Base-by-base conservation (phyloP, 2,113 vertebrate species). In the Spheniscus mendiculus region DNA sequence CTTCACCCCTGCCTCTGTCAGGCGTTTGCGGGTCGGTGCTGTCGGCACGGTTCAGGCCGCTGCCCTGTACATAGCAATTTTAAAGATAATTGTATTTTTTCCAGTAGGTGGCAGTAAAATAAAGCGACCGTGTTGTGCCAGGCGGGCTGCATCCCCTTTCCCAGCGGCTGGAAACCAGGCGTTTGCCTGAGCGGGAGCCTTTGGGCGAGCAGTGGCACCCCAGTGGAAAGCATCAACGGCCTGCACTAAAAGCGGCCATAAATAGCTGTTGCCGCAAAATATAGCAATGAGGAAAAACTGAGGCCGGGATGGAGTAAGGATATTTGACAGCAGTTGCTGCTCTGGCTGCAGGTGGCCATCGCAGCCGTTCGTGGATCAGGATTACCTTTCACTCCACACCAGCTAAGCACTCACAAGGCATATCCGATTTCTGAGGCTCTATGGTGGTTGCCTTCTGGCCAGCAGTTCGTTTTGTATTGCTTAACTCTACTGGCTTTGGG, bases 91-190 rank as follows among this genome's bases (percentile, higher is more conserved):
- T 12, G 34, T 3, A 0, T 0, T 67, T 84, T 62, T 62, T 10
- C 93, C 96, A 12, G 89, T 73, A 91, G 95, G 50, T 96, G 96
- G 90, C 95, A 78, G 90, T 53, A 52, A 52, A 83, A 87, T 34
- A 63, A 90, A 90, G 82, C 44, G 36, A 3, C 70, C 34, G n/a
- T 3, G 26, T 3, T 8, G 12, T 23, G 10, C 22, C 17, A 16
- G 40, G 83, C 18, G 27, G 70, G 70, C 83, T 6, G 65, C n/a
- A 18, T 10, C 16, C 10, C 5, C 34, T 10, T 19, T 11, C 2
- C 45, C 25, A 3, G 26, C 13, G 10, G 16, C 30, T 20, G 65
- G 72, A 6, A 40, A 11, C 1, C 18, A 3, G 2, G 49, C 12
- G 7, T 2, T 50, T 12, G 59, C 16, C 61, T 23, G 30, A 30